Evolutionary conservation across 2,797 vertebrate genomes (phyloP).

Genomic region (Coregonus ussuriensis): DNA sequence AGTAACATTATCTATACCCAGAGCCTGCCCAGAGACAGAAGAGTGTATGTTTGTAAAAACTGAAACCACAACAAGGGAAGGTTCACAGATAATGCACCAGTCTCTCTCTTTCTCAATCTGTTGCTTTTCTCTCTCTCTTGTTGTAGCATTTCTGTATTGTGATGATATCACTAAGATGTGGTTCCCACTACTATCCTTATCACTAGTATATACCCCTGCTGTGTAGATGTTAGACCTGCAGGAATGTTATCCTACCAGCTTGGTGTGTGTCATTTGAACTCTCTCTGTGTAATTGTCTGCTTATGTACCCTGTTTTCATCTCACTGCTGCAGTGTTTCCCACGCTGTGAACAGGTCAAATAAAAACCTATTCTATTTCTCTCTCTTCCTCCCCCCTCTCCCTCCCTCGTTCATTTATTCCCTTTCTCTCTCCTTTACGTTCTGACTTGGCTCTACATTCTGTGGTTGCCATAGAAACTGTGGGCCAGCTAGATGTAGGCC

Average conservation of each 20-base stretch:
- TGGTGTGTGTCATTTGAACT: not conserved
- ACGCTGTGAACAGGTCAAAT: constrained; percentile 3
- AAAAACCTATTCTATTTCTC: constrained; percentile 11
- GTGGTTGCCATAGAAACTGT: constrained; percentile 78
- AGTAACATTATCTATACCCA: not conserved
- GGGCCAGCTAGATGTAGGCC: constrained; percentile 49
- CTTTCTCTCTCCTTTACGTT: constrained; percentile 71
- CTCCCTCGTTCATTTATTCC: constrained; percentile 63
- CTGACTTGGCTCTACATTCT: constrained; percentile 71
- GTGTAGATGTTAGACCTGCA: not conserved
- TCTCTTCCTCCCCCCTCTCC: constrained; percentile 29
- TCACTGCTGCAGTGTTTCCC: constrained; percentile 15
- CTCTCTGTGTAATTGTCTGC: not conserved
- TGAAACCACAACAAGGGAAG: not conserved
- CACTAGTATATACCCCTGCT: not conserved
- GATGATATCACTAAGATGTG: not conserved
- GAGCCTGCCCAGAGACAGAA: not conserved
- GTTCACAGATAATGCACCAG: not conserved
- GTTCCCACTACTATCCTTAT: not conserved
- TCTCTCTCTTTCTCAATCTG: constrained; percentile 9
- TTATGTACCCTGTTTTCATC: constrained; percentile 15
- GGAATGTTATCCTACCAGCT: not conserved
- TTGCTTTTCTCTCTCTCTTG: constrained; percentile 18
- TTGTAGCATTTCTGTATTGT: not conserved
- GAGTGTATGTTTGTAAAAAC: not conserved